Base-by-base conservation (phyloP, 1,140 invertebrate species). In the Orussus abietinus region DNA sequence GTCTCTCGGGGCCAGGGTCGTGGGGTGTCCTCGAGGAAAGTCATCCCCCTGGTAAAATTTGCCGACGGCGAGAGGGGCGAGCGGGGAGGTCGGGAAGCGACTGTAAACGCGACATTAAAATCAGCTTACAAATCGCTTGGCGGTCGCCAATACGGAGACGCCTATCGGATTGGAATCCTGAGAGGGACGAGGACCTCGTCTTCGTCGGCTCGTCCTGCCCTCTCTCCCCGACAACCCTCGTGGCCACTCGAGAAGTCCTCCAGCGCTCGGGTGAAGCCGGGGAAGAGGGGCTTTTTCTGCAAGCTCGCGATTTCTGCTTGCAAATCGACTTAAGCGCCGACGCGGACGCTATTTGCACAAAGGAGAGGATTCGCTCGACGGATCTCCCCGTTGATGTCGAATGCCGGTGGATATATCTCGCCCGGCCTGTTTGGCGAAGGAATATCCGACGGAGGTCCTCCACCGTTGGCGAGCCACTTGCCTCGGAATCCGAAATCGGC, bases 31-130 rank as follows among this genome's bases (percentile, higher is more conserved):
- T 32, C 12, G 17, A 12, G 17, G 12, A 9, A 32, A 32, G 7
- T 17, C 7, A 9, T 17, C 31, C 12, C 7, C 17, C 12, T 14
- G 17, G 17, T 32, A 32, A 28, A 12, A 12, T 3, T 3, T 28
- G 13, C 3, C 17, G 3, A 17, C n/a, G n/a, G n/a, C n/a, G n/a
- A n/a, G n/a, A n/a, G n/a, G n/a, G n/a, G n/a, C 25, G 10, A n/a
- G 25, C 10, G 12, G 3, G 25, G 10, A n/a, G 12, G 51, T 55
- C 52, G 38, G 54, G 57, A 38, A 49, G 38, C 48, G 44, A 38
- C 55, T 58, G 55, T 58, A 59, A 59, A 59, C 56, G 53, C 45
- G 53, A 56, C 51, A 59, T 59, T 59, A 59, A 59, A 59, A 56
- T 59, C 56, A 59, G 53, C 57, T 59, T 56, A 59, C 56, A 56